Conservation (phyloP, 2,888 invertebrate species). For the Eilema sororculum region DNA sequence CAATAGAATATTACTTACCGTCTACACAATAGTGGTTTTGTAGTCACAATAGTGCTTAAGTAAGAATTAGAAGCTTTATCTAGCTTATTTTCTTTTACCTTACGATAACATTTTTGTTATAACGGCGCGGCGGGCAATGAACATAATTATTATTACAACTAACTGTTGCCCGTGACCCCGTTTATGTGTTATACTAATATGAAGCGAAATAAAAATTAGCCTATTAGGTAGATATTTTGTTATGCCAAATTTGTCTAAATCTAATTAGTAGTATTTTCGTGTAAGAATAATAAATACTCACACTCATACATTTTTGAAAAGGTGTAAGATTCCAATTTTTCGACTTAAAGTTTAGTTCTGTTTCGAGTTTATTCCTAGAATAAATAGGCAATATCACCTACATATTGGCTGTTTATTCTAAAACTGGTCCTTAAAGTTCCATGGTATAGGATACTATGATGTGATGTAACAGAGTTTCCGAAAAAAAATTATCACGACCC, state of each 20-base stretch:
- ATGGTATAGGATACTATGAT: too few species aligned
- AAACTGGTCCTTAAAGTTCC: too few species aligned
- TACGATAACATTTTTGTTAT: not conserved
- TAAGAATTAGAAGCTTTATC: not conserved
- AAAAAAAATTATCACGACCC: too few species aligned
- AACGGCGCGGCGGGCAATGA: not conserved
- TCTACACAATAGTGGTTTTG: conserved; percentile 31
- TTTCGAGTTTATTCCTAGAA: too few species aligned
- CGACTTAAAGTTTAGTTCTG: too few species aligned
- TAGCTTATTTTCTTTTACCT: not conserved
- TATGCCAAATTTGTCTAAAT: not conserved
- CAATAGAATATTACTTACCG: conserved; percentile 29
- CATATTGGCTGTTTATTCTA: too few species aligned
- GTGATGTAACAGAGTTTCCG: too few species aligned
- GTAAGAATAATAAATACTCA: not conserved
- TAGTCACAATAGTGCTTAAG: conserved; percentile 22
- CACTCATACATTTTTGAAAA: not conserved
- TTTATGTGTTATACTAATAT: too few species aligned
- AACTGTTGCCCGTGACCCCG: not conserved
- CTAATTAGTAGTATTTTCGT: not conserved
- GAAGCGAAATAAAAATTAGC: not conserved
- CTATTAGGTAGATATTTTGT: not conserved
- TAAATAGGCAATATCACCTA: too few species aligned
- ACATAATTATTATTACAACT: not conserved
- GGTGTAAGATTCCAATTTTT: too few species aligned